Evolutionary conservation across 1,140 invertebrate species (phyloP).

Genomic region (Atopsyche davidsoni): DNA sequence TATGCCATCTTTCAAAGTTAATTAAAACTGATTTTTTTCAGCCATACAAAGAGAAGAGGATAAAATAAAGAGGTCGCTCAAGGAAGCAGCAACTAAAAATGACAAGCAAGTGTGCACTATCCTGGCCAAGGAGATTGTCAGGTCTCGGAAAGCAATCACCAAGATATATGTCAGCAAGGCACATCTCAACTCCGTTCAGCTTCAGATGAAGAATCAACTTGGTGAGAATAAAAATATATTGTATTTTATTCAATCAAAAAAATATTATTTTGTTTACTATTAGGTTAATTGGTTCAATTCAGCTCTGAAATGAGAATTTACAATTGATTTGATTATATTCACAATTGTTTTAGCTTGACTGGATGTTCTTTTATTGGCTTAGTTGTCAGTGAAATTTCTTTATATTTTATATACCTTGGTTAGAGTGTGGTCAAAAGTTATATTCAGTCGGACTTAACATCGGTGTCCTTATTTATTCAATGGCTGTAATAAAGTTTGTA

Average conservation of each 20-base stretch:
- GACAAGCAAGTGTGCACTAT: conserved; percentile 93
- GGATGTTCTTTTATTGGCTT: too few relatives aligned
- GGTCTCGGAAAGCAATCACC: conserved; percentile 81
- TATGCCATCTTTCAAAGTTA: background rate
- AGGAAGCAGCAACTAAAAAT: conserved; percentile 93
- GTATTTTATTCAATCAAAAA: background rate
- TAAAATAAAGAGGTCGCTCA: conserved; percentile 89
- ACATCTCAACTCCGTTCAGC: conserved; percentile 93
- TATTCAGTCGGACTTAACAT: too few relatives aligned
- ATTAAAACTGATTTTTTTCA: conserved; percentile 33
- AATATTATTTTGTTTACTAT: too few relatives aligned
- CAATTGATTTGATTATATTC: too few relatives aligned
- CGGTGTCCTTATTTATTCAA: too few relatives aligned
- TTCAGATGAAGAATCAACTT: conserved; percentile 98
- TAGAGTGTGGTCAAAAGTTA: too few relatives aligned
- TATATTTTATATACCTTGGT: too few relatives aligned
- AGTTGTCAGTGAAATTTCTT: too few relatives aligned
- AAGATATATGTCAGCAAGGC: conserved; percentile 95
- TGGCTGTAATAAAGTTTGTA: too few relatives aligned
- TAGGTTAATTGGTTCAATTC: too few relatives aligned
- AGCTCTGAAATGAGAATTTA: too few relatives aligned
- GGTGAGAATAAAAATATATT: conserved; percentile 49
- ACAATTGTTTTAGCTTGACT: too few relatives aligned
- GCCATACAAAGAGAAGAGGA: conserved; percentile 96
- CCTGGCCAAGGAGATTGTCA: conserved; percentile 91